Base-by-base conservation (phyloP, 2,113 vertebrate genomes). In the rabbit (Oryctolagus cuniculus) region DNA sequence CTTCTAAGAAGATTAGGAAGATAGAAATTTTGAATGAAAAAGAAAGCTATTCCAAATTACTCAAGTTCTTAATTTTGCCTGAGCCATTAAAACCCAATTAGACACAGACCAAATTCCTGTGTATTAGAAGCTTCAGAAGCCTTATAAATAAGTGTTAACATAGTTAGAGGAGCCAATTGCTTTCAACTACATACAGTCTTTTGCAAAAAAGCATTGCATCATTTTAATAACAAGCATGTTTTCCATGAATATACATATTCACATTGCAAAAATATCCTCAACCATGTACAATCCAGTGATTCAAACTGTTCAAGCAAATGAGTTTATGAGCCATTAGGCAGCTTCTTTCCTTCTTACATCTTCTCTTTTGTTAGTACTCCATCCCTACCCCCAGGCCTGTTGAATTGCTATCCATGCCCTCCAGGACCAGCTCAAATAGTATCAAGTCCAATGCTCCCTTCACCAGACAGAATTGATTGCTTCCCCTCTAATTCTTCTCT, bases 81-180 rank as follows among this genome's bases (percentile, higher is more conserved):
- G 0, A 93, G 27, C 87, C 96, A 96, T 97, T 96, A 96, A 98
- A 96, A 81, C 53, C 72, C 81, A 95, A 55, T 87, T 97, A 95
- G 69, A 78, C 64, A 95, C 44, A 97, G 10, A 44, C 61, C 34
- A 92, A 94, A 97, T 96, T 95, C n/a, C 78, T 96, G 10, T 94
- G 78, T 96, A 91, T 92, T 93, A 75, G 24, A 92, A 94, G 70
- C 79, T 74, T 81, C 72, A 49, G 58, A 94, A 91, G 9, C 91
- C 94, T 94, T 79, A 96, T 67, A 97, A 98, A 96, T 97, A 61
- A 95, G 9, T 94, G 19, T 36, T 64, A 89, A 67, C 70, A 72
- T n/a, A 63, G 58, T 86, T 83, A 53, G 51, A 53, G 79, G 44
- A 91, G 34, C 81, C 74, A 92, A 86, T 78, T 96, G 58, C 64